phyloP scores from a whole-genome alignment of 2,113 vertebrate genomes.

The Centropus unirufus region DNA sequence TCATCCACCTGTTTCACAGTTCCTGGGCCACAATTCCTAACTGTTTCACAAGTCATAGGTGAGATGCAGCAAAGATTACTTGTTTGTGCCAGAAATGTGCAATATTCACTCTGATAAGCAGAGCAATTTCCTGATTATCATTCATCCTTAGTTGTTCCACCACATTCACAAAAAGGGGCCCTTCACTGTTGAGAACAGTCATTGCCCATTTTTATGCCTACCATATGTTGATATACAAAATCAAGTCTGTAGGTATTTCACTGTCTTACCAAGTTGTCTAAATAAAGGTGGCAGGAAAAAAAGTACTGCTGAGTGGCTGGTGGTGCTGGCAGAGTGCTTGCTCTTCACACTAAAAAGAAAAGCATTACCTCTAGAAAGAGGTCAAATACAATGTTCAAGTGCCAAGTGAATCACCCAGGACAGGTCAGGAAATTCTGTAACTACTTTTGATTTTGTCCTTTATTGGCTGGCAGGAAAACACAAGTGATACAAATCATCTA shows the following conservation, averaged over 20 bases:
- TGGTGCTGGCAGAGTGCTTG: not conserved
- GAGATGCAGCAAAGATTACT: accelerated
- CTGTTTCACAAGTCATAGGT: not conserved
- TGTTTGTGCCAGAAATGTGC: not conserved
- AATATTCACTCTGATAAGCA: not conserved
- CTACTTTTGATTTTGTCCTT: not conserved
- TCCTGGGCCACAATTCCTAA: not conserved
- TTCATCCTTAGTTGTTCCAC: not conserved
- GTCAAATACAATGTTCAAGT: not conserved
- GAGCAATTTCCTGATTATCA: not conserved
- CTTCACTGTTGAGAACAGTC: not conserved
- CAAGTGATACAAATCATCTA: not conserved
- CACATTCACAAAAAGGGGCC: not conserved
- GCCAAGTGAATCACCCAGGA: not conserved
- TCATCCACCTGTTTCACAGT: not conserved
- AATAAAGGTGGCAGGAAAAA: not conserved
- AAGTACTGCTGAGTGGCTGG: not conserved
- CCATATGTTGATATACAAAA: not conserved
- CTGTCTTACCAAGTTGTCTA: not conserved
- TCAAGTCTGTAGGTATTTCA: not conserved
- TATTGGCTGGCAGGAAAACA: not conserved
- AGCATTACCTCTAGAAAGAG: not conserved
- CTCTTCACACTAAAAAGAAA: no score
- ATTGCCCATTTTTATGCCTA: not conserved
- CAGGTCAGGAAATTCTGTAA: not conserved